Evolutionary conservation across 1,140 invertebrate species (phyloP).

Genomic region (Bombus impatiens): DNA sequence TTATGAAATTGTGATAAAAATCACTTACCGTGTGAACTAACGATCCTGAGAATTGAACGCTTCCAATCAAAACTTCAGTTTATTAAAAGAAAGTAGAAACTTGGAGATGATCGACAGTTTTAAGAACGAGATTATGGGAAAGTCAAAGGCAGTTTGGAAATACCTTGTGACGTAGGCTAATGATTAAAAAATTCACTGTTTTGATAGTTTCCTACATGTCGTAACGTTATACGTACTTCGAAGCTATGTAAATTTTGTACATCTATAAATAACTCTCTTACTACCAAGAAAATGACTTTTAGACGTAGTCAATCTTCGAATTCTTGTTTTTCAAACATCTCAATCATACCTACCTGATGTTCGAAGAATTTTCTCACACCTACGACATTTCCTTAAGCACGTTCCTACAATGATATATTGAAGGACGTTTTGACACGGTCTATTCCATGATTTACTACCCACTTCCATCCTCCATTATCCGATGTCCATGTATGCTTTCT

Average conservation of each 20-base stretch:
- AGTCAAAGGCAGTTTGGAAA: too few relatives aligned
- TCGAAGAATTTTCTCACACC: conserved; percentile 8
- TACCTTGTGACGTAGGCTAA: too few relatives aligned
- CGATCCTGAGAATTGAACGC: not conserved
- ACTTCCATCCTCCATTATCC: conserved; percentile 4
- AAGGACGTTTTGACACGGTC: conserved; percentile 14
- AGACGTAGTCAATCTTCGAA: not conserved
- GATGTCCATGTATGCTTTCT: not conserved
- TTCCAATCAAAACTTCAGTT: not conserved
- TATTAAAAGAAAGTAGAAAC: not conserved
- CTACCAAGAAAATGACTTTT: not conserved
- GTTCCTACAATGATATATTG: conserved; percentile 13
- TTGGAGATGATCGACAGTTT: too few relatives aligned
- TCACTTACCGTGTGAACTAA: not conserved
- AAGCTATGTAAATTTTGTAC: not conserved
- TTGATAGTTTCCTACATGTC: too few relatives aligned
- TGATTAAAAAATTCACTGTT: too few relatives aligned
- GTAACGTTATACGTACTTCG: too few relatives aligned
- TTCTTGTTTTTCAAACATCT: conserved; percentile 25
- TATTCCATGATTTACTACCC: conserved; percentile 23
- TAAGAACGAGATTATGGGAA: too few relatives aligned
- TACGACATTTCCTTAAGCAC: conserved; percentile 22
- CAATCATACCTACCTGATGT: not conserved
- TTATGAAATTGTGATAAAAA: too few relatives aligned
- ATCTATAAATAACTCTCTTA: not conserved